Conservation (phyloP, 2,888 invertebrate genomes). For the Caenorhabditis parvicauda region DNA sequence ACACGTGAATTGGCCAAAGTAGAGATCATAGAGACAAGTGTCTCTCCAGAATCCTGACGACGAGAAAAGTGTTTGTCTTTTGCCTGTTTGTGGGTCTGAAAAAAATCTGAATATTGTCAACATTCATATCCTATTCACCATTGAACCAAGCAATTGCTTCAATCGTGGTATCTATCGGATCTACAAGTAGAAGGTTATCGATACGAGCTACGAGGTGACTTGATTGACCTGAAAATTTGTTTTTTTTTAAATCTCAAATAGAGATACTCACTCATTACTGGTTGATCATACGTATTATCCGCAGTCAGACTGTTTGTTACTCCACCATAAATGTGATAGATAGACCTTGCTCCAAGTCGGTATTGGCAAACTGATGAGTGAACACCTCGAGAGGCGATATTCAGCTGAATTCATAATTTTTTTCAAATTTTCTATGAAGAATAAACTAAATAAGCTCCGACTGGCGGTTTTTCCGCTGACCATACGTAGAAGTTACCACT, state of each 20-base stretch:
- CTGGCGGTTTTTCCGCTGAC: constrained; percentile 19
- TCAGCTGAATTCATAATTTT: constrained; percentile 11
- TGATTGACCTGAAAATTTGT: constrained; percentile 12
- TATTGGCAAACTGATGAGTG: constrained; percentile 40
- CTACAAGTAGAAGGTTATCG: constrained; percentile 27
- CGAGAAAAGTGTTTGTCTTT: constrained; percentile 38
- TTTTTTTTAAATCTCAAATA: background rate
- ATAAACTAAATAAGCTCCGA: constrained; percentile 31
- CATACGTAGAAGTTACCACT: constrained; percentile 37
- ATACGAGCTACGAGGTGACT: constrained; percentile 45
- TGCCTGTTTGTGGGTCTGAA: constrained; percentile 15
- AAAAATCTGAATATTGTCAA: background rate
- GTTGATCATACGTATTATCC: constrained; percentile 34
- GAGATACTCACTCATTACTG: constrained; percentile 24
- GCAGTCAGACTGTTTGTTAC: constrained; percentile 27
- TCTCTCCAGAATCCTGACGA: constrained; percentile 50
- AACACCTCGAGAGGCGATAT: constrained; percentile 13
- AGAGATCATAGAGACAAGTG: constrained; percentile 42
- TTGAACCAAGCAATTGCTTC: constrained; percentile 32
- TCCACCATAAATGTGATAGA: constrained; percentile 38
- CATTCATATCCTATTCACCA: constrained; percentile 8
- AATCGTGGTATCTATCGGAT: constrained; percentile 26
- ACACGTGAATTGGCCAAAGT: constrained; percentile 48
- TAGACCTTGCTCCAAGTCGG: constrained; percentile 35
- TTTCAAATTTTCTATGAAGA: background rate